Conservation (phyloP, 1,140 invertebrate genomes). For the Drosophila melanica region DNA sequence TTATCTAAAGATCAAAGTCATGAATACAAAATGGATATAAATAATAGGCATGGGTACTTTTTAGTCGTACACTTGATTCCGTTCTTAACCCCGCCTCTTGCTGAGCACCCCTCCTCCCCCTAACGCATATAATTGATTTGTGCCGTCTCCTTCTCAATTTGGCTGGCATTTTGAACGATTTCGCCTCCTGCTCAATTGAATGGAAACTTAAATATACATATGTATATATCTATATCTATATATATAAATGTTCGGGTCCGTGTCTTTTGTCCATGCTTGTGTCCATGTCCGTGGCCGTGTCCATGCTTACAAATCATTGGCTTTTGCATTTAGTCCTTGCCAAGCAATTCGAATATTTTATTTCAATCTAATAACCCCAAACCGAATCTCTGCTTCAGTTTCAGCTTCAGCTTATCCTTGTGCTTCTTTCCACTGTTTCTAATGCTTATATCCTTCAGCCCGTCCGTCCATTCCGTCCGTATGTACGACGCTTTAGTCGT, state of each 20-base stretch:
- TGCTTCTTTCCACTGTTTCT: not conserved
- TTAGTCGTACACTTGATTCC: too few relatives aligned
- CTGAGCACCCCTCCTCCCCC: constrained; percentile 16
- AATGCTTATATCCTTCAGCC: not conserved
- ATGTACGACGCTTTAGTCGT: not conserved
- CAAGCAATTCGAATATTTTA: constrained; percentile 63
- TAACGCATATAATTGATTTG: constrained; percentile 74
- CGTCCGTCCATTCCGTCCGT: constrained; percentile 18
- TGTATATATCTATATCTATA: constrained; percentile 12
- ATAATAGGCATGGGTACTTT: too few relatives aligned
- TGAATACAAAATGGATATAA: too few relatives aligned
- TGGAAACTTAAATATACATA: constrained; percentile 69
- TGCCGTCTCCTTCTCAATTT: constrained; percentile 57
- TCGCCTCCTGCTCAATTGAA: constrained; percentile 61
- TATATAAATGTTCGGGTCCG: constrained; percentile 1
- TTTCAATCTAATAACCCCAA: constrained; percentile 56
- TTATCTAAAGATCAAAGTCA: too few relatives aligned
- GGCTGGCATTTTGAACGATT: constrained; percentile 57
- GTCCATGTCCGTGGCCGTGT: constrained; percentile 38
- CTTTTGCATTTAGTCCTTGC: constrained; percentile 57
- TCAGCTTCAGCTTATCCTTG: constrained; percentile 2
- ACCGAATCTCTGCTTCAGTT: constrained; percentile 22
- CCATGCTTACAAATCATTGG: constrained; percentile 72
- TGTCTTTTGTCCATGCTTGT: constrained; percentile 17
- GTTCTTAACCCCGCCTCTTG: not conserved